Evolutionary conservation across 2,888 invertebrate species (phyloP), one percentile per base, ranked within the genome.

Genomic region (Embidobia sp.): DNA sequence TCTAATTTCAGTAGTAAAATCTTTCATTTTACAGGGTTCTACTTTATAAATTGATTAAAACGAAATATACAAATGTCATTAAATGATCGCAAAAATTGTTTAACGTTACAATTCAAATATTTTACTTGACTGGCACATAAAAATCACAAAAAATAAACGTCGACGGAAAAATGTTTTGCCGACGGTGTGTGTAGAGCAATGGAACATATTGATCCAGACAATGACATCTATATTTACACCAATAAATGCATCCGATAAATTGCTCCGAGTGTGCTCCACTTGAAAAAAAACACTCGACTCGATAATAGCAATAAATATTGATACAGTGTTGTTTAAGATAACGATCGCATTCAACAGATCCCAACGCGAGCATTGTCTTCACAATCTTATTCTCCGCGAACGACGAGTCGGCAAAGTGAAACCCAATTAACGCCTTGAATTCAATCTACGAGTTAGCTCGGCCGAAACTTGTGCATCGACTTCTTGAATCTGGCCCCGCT

Each of bases 351-450:
- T 76, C 42, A 40, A 49, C 73, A 80, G 73, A 77, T 59, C 53
- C 55, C 46, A n/a, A n/a, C 51, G 15, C 6, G 42, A 40, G 69
- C 64, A 49, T 69, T 22, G 26, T 15, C 13, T n/a, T 19, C 51
- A 7, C 11, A 29, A 35, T 42, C 61, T 59, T 73, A 70, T 75
- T 75, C 42, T 33, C 33, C 7, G 7, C 2, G 11, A 29, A 42
- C 79, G 74, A 63, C 74, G 73, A 35, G 51, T 76, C 76, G 79
- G 73, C 76, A 51, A 69, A 76, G 67, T 67, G 51, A 78, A 80
- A 80, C 70, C 67, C 70, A 70, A 83, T 80, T 80, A 81, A 79
- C 69, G 63, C 77, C 72, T 40, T 67, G 63, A 81, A 81, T 82
- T 82, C 77, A 80, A 82, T 82, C 80, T 80, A 64, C 70, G 67